Conservation (phyloP, 2,888 invertebrate species). For the Agrilus mali region DNA sequence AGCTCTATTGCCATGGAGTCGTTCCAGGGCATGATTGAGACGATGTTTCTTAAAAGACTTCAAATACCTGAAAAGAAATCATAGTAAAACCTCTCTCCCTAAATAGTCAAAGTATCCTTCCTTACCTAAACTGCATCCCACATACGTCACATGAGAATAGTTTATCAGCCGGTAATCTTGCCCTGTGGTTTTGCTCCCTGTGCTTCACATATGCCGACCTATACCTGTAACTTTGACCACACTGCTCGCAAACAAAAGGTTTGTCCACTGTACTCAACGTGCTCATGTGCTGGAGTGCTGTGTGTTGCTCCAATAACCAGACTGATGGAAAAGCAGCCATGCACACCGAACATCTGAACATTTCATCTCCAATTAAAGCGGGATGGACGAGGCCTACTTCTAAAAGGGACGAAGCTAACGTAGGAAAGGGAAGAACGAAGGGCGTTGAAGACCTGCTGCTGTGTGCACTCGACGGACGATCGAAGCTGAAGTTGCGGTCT, state of each 20-base stretch:
- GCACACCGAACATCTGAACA: conserved; percentile 58
- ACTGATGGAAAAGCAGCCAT: conserved; percentile 77
- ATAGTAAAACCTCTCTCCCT: no score
- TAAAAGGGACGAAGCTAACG: conserved; percentile 41
- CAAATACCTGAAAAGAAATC: conserved; percentile 45
- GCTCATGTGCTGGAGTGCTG: conserved; percentile 66
- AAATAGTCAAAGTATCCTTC: no score
- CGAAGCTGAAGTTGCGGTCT: conserved; percentile 32
- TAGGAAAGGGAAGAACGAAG: conserved; percentile 42
- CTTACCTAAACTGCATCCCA: conserved; percentile 66
- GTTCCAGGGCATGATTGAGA: conserved; percentile 73
- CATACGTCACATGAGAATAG: conserved; percentile 84
- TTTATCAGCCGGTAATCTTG: conserved; percentile 76
- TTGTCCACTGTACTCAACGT: conserved; percentile 54
- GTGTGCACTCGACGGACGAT: conserved; percentile 32
- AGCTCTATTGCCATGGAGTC: conserved; percentile 56
- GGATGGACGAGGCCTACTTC: conserved; percentile 41
- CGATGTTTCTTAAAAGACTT: conserved; percentile 86
- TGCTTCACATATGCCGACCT: conserved; percentile 75
- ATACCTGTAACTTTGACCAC: conserved; percentile 78
- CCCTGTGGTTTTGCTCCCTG: conserved; percentile 80
- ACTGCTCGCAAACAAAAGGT: conserved; percentile 84
- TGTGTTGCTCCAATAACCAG: conserved; percentile 79
- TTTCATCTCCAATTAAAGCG: conserved; percentile 29
- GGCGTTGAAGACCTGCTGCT: conserved; percentile 42